Evolutionary conservation across 2,113 vertebrate species (phyloP).

Genomic region (Cottus gobio): DNA sequence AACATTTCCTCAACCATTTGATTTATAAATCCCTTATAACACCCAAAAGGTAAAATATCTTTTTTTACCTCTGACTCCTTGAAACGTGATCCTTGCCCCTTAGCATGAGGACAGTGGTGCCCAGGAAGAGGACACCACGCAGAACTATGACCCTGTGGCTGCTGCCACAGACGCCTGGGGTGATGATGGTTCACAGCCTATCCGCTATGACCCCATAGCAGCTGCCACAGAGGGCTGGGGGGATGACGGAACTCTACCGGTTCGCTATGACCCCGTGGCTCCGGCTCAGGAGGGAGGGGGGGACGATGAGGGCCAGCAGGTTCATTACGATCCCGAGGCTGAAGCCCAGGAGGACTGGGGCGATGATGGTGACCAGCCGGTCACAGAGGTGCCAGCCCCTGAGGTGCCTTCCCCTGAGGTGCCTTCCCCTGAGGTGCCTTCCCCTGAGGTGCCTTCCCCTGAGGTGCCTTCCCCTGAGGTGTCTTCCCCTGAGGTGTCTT

Average conservation of each 20-base stretch:
- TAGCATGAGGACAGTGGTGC: constrained; percentile 83
- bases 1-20: constrained; percentile 12
- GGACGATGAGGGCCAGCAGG: constrained; percentile 67
- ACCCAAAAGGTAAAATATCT: constrained; percentile 40
- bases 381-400: constrained; percentile 27
- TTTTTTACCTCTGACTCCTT: constrained; percentile 64
- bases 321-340: constrained; percentile 31
- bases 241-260: constrained; percentile 56
- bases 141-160: constrained; percentile 72
- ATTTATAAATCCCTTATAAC: constrained; percentile 35
- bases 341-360: constrained; percentile 64
- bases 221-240: constrained; percentile 76
- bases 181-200: constrained; percentile 63
- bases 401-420: constrained; percentile 36
- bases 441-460: constrained; percentile 23
- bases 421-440: constrained; percentile 23
- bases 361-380: constrained; percentile 56
- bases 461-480: constrained; percentile 36
- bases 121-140: constrained; percentile 55
- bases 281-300: constrained; percentile 64
- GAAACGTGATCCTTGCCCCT: constrained; percentile 70
- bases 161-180: constrained; percentile 75
- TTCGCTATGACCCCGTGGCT: constrained; percentile 52
- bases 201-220: constrained; percentile 75
- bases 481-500: constrained; percentile 1